These are phyloP conservation scores for Dasypogon diadema DNA, from an alignment of 2,888 invertebrate species.

Conservation along the genomic window DNA sequence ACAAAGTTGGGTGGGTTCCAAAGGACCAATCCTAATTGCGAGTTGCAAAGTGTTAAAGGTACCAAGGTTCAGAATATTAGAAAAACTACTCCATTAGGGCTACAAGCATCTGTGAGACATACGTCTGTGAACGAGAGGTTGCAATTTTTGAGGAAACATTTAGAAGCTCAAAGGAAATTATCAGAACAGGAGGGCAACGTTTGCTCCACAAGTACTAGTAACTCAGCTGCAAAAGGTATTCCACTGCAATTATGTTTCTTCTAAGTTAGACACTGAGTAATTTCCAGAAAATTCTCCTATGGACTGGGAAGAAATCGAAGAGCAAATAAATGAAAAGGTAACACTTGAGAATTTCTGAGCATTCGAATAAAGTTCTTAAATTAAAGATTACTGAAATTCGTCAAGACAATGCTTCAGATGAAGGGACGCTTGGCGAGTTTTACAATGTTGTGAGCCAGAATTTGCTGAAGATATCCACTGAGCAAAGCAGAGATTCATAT, in stretches of 20 bases:
- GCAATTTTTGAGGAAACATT: slow-evolving; percentile 57
- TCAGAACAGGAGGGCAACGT: not conserved
- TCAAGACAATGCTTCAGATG: not conserved
- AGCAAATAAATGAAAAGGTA: slow-evolving; percentile 31
- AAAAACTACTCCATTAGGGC: no score
- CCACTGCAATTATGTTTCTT: no score
- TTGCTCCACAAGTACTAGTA: not conserved
- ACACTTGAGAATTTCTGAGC: not conserved
- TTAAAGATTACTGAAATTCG: slow-evolving; percentile 38
- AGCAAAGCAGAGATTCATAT: slow-evolving; percentile 56
- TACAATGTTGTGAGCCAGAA: slow-evolving; percentile 59
- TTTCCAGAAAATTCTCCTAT: slow-evolving; percentile 53
- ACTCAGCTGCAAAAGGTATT: no score
- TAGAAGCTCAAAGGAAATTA: slow-evolving; percentile 37
- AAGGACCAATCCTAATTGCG: no score
- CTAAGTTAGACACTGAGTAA: not conserved
- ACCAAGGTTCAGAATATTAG: no score
- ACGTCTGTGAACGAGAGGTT: slow-evolving; percentile 59
- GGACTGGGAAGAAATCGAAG: slow-evolving; percentile 59
- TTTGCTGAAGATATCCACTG: slow-evolving; percentile 59
- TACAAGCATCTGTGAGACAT: no score
- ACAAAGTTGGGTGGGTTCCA: no score
- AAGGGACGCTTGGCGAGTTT: slow-evolving; percentile 56
- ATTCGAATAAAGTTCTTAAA: not conserved
- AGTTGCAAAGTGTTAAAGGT: no score